Evolutionary conservation across 2,113 vertebrate species (phyloP), one percentile per base, ranked within the genome.

Genomic region (Hiodon tergisus): DNA sequence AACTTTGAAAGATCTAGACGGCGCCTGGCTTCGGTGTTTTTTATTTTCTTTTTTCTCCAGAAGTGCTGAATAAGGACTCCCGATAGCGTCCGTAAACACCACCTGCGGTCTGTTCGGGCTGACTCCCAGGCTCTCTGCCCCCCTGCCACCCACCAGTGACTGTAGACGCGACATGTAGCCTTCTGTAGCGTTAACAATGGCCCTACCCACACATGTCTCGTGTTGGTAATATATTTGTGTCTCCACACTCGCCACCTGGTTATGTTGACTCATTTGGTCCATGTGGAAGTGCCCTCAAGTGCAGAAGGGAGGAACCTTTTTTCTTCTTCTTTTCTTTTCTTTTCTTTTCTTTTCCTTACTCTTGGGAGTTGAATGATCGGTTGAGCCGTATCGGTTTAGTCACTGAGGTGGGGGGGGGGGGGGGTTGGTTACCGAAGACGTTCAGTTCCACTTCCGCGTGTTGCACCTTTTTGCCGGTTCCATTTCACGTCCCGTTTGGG

Each of bases 231-330:
- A 54, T 75, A n/a, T 4, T 17, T 11, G 60, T 52, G 46, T 54
- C 16, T 67, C 62, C 69, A 31, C 31, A 31, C 31, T 31, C 2
- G 31, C 31, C 31, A 31, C 31, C 55, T 62, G 54, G n/a, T 48
- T 58, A 9, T 9, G n/a, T 77, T 67, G 58, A 72, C n/a, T 71
- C 16, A 51, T 78, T 67, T 62, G 58, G 48, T 17, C 53, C 5
- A 5, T 67, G 50, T 50, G 46, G 55, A 57, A 59, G 54, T 53
- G 2, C 54, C 65, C 31, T 50, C 54, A 46, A 68, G 73, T 4
- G 3, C 31, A 48, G 72, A 65, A 66, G 4, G 17, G 52, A 55
- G 61, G 62, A 53, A 58, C 51, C 31, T 67, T n/a, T n/a, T n/a
- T n/a, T n/a, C n/a, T n/a, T n/a, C n/a, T n/a, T n/a, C n/a, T n/a